Base-by-base conservation (phyloP, 2,113 vertebrate species). In the Talpa occidentalis region DNA sequence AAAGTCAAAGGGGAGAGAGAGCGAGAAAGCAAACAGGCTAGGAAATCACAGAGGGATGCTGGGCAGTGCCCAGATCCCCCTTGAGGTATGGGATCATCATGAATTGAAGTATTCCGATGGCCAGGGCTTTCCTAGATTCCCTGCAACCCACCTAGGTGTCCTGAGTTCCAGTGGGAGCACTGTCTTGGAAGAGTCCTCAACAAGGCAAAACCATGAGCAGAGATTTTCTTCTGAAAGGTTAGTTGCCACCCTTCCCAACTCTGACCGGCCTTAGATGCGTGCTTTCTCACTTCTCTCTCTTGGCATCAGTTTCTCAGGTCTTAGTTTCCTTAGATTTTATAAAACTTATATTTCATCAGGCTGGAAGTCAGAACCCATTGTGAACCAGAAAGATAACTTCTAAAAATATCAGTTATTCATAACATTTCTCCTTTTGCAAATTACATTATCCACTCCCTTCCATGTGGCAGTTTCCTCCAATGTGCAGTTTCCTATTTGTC, bases 321-420 rank as follows among this genome's bases (percentile, higher is more conserved):
- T 78, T 28, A 90, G 83, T 88, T 72, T 73, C 94, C 56, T 67
- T 80, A 91, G 93, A 83, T 30, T 82, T 95, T 96, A 62, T 83
- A 94, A 96, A 97, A 95, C 88, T 88, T 92, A 92, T 79, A 81
- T 80, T 89, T 95, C 35, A 82, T 93, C 59, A 93, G 77, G 59
- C 86, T 97, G 59, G 76, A 96, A 97, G 94, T 80, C 94, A 52
- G 84, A 94, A 76, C 42, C 82, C 86, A 52, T 72, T 87, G 44
- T 17, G 6, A 81, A 73, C 77, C 88, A 96, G 47, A 96, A 95
- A 94, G 67, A 94, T 35, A 93, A 96, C 3, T 56, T 95, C 95
- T 96, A 96, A 94, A 91, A 96, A 95, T 93, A 96, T 10, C n/a
- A 95, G 87, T 91, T 90, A 96, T 70, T 95, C 87, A 95, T 76